Base-by-base conservation (phyloP, 2,113 vertebrate species). In the Aegithalos caudatus region DNA sequence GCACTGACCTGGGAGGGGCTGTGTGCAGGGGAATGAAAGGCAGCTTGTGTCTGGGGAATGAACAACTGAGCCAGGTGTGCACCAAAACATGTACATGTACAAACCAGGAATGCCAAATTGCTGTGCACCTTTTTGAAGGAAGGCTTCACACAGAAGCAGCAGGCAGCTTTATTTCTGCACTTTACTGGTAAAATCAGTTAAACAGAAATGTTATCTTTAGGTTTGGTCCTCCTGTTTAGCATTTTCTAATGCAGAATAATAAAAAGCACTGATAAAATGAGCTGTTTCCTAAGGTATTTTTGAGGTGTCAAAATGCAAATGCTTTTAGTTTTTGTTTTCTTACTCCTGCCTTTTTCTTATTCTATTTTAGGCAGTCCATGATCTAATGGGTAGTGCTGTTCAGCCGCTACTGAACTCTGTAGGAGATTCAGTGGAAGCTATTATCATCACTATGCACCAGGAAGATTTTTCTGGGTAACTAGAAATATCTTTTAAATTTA, bases 361-460 rank as follows among this genome's bases (percentile, higher is more conserved):
- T 93, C 86, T 95, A 48, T 95, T 94, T 96, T 89, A 99, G 99
- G 97, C 90, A 8, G 96, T 99, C 62, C 98, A 99, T 91, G 97
- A 97, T 89, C 98, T 99, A 57, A 99, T 99, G 99, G 98, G 97
- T 91, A 98, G 89, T 33, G 99, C 99, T 7, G 97, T 99, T 72
- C 99, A 99, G 84, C 99, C 99, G 3, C 97, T 99, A 7, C 97
- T 99, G 81, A 99, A 98, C 96, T 99, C 99, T 2, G 99, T 99
- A 45, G 98, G 98, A 14, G 99, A 99, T 94, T 99, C 99, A 23
- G 97, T 99, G 38, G 99, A 99, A 95, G 99, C 99, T 94, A 99
- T 99, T 95, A 99, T 99, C 96, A 99, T 99, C 97, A 99, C 99
- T 3, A 98, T 99, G 97, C 99, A 99, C 90, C 99, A 99, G 81